Base-by-base conservation (phyloP, 2,113 vertebrate genomes). In the Charina bottae region DNA sequence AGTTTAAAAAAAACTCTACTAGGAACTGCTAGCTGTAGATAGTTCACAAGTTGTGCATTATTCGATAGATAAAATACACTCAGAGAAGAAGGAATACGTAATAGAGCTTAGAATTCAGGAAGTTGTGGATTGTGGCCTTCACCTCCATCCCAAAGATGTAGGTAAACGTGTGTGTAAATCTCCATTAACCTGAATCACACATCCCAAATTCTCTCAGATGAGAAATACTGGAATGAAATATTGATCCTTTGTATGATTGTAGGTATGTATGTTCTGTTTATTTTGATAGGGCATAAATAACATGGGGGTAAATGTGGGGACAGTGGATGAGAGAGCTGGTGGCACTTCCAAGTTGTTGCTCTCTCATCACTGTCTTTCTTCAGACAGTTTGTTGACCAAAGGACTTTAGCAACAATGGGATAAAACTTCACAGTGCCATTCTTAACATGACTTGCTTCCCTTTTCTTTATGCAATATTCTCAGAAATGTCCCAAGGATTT, bases 381-480 rank as follows among this genome's bases (percentile, higher is more conserved):
- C 10, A 49, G 24, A 54, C 8, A 9, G 78, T 54, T 78, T 9
- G 83, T 90, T 62, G 46, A 58, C 26, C 0, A 62, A 24, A 49
- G 49, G 15, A 59, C 4, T 90, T 94, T 28, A 89, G 89, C 90
- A 90, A 23, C 21, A 83, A 89, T 46, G 4, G 24, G 54, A 83
- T 2, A 88, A 85, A 72, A 15, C 53, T 87, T 93, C 54, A 17
- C 60, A 53, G 53, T 15, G 19, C 21, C 64, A 62, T 58, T 83
- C 59, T 90, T 5, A 59, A 88, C 33, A 55, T 23, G 90, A 13
- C 46, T 89, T 87, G 58, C 0, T 0, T 89, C 4, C 53, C 60
- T 83, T 83, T 7, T 92, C 68, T 93, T 83, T 93, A 10, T 60
- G 42, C 7, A 83, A 90, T 26, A n/a, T 42, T 60, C 26, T 59